Base-by-base conservation (phyloP, 1,140 invertebrate species). In the Meteorus sp. region DNA sequence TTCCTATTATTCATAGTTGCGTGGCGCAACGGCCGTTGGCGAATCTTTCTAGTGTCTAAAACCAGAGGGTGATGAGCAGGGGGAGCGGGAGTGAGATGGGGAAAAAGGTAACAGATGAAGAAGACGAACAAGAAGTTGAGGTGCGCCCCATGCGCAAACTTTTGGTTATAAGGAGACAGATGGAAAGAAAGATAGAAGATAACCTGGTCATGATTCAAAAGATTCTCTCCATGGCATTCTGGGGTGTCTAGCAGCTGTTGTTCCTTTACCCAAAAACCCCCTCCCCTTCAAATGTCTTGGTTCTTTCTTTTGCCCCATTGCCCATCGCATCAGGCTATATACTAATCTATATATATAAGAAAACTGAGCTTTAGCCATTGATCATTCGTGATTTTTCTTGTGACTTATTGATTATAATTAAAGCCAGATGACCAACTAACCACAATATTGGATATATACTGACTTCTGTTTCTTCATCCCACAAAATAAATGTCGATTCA, bases 231-330 rank as follows among this genome's bases (percentile, higher is more conserved):
- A 59, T 61, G 64, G 61, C 62, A 67, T 70, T 70, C 73, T 71
- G 61, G 69, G 70, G 71, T 76, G 75, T 72, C 73, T 71, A 31
- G 74, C 75, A 77, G 75, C 75, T 77, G 75, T 75, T 72, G 63
- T 73, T 53, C 62, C 62, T 67, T 68, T 64, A 64, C 63, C 62
- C 53, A n/a, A n/a, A n/a, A n/a, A n/a, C 60, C 59, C 51, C 59
- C 56, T 27, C 45, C 25, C 52, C 51, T 47, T 51, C 39, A 51
- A 58, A 54, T 31, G 41, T 57, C 41, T 43, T 65, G n/a, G n/a
- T 56, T 54, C 33, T 62, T 58, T 57, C 60, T 62, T 50, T 39
- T 29, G 27, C 4, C 4, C 27, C 27, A 4, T 5, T 39, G 35
- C 11, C 35, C 35, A 39, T 5, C 8, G 35, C 15, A 39, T n/a